Base-by-base conservation (phyloP, 2,113 vertebrate species). In the Lampris megalopsis region DNA sequence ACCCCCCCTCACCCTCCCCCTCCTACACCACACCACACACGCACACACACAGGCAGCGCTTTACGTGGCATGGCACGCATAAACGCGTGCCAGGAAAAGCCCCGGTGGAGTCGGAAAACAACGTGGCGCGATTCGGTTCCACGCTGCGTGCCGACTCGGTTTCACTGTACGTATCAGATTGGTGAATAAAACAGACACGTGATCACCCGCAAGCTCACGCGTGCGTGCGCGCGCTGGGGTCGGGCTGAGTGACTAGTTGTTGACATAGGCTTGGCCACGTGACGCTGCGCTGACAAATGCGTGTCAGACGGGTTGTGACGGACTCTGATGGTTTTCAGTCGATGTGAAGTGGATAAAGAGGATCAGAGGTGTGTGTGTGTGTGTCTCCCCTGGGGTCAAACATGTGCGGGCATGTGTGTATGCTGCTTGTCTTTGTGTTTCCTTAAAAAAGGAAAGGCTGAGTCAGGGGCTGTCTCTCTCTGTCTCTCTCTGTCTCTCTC, bases 401-500 rank as follows among this genome's bases (percentile, higher is more conserved):
- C n/a, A 8, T 10, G 58, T 59, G 57, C 40, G 37, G 3, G 57
- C 3, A 0, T 42, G 49, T 43, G 5, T 54, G 42, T 43, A 9
- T 42, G 54, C n/a, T n/a, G n/a, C n/a, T n/a, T n/a, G n/a, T n/a
- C n/a, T n/a, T n/a, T n/a, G n/a, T n/a, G n/a, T n/a, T n/a, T n/a
- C n/a, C n/a, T n/a, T n/a, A n/a, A n/a, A n/a, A n/a, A n/a, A n/a
- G n/a, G n/a, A n/a, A n/a, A n/a, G n/a, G n/a, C n/a, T n/a, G n/a
- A n/a, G n/a, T n/a, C n/a, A n/a, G n/a, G n/a, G 9, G 63, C 42
- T 36, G 9, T 63, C 54, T 60, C 6, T 35, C 53, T 2, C 9
- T 66, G 62, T 61, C 13, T 63, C 36, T 61, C 57, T 62, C 41
- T n/a, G 13, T 45, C 45, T 36, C 53, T 77, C 11, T 24, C 5